Base-by-base conservation (phyloP, 2,797 vertebrate species). In the Anabacerthia variegaticeps region DNA sequence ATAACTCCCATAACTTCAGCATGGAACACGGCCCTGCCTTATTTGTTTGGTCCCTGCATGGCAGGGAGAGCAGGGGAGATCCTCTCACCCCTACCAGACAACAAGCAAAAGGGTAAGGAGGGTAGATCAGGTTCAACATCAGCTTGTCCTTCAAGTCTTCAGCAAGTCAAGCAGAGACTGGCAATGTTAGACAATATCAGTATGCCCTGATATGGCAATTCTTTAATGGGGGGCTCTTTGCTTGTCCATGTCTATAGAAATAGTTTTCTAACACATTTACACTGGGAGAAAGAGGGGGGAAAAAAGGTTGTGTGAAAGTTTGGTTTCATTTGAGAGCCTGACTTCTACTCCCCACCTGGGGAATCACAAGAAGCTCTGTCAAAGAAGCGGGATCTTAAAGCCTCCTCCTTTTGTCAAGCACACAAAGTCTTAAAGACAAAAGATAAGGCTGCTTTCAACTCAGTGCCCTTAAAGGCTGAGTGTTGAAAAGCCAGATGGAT, bases 1-100 rank as follows among this genome's bases (percentile, higher is more conserved):
- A 93, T 95, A 94, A 77, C 82, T 97, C 66, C 24, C 86, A 34
- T 80, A 92, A 66, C 79, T 91, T 24, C 79, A 56, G 56, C 67
- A 4, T 23, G 85, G 71, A 83, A 86, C 63, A 63, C 66, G 76
- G 73, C 32, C 69, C 78, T 68, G 39, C 93, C 82, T 84, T 66
- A 69, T 32, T 61, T 62, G 69, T 54, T 80, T 17, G 0, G 34
- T 73, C 56, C 54, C 48, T 65, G 85, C 37, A 34, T 54, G 59
- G 78, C 51, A 91, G 75, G 2, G 17, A 36, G 26, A 34, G 58
- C 34, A 55, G 74, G 65, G 55, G 85, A 85, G 36, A 21, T 9
- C 7, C 46, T 75, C 89, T 69, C 69, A 41, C 30, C 43, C 72
- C 72, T n/a, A 46, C 67, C 48, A 16, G 18, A 61, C 81, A 72